Conservation (phyloP, 1,140 invertebrate genomes). For the Habropoda laboriosa region DNA sequence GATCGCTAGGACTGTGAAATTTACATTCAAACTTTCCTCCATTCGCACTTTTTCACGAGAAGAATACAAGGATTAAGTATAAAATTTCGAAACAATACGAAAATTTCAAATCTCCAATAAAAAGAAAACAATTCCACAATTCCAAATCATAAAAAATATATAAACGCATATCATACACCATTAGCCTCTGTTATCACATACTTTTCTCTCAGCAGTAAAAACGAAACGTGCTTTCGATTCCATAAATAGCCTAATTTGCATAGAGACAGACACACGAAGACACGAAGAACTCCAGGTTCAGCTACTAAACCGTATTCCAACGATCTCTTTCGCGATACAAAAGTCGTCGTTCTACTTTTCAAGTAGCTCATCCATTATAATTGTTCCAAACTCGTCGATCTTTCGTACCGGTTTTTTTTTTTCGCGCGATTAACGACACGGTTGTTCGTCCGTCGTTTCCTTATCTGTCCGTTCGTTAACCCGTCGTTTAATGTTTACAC, state of each 20-base stretch:
- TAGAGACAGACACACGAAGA: not conserved
- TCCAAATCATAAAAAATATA: not conserved
- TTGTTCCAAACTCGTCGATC: too few relatives aligned
- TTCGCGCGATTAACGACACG: not conserved
- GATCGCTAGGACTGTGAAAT: too few relatives aligned
- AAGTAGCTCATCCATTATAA: too few relatives aligned
- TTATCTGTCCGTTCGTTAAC: constrained; percentile 15
- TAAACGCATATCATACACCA: too few relatives aligned
- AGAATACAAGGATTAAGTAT: not conserved
- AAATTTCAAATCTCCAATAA: not conserved
- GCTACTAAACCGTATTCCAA: not conserved
- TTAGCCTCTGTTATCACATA: not conserved
- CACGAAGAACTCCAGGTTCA: not conserved
- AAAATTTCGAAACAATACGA: too few relatives aligned
- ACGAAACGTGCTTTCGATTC: not conserved
- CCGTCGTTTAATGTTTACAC: not conserved
- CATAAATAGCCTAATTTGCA: constrained; percentile 4
- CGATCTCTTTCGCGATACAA: not conserved
- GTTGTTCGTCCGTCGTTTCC: not conserved
- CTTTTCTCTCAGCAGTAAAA: not conserved
- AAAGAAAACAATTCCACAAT: not conserved
- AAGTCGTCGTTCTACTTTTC: not conserved
- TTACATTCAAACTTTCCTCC: too few relatives aligned
- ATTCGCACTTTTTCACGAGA: too few relatives aligned
- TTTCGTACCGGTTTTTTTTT: not conserved